phyloP scores from a whole-genome alignment of 2,888 invertebrate species.

The Pecten maximus region DNA sequence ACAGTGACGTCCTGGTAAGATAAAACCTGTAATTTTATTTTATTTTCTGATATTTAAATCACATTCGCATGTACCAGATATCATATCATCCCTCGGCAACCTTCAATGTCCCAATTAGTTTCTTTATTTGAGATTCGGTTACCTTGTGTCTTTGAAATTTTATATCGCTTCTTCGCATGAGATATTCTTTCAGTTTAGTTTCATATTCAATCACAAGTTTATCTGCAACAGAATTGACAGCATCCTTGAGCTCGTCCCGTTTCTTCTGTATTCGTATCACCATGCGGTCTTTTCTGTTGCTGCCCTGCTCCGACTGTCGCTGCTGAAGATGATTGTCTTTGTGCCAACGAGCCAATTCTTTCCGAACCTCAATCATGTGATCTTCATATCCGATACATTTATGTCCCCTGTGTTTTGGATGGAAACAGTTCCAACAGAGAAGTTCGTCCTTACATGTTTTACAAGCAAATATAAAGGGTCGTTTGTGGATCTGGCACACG shows the following conservation, averaged over 20 bases:
- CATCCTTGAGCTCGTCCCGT: neutral
- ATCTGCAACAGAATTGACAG: neutral
- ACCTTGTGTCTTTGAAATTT: neutral
- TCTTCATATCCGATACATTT: neutral
- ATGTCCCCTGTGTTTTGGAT: neutral
- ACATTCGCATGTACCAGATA: too few relatives aligned
- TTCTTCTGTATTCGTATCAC: neutral
- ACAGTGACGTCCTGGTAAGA: too few relatives aligned
- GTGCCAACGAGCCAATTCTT: neutral
- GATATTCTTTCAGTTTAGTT: neutral
- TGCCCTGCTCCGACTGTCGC: neutral
- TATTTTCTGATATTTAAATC: too few relatives aligned
- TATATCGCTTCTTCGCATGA: neutral
- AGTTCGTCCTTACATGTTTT: neutral
- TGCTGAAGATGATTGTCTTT: neutral
- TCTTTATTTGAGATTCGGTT: conserved; percentile 9
- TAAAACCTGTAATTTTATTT: too few relatives aligned
- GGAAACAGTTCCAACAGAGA: neutral
- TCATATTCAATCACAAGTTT: conserved; percentile 7
- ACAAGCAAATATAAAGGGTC: neutral
- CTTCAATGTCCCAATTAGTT: neutral
- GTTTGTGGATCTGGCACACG: neutral
- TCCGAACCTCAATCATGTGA: neutral
- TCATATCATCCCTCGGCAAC: neutral
- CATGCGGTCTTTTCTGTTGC: neutral